Evolutionary conservation across 2,113 vertebrate species (phyloP), one percentile per base, ranked within the genome.

Genomic region (Oncorhynchus nerka): DNA sequence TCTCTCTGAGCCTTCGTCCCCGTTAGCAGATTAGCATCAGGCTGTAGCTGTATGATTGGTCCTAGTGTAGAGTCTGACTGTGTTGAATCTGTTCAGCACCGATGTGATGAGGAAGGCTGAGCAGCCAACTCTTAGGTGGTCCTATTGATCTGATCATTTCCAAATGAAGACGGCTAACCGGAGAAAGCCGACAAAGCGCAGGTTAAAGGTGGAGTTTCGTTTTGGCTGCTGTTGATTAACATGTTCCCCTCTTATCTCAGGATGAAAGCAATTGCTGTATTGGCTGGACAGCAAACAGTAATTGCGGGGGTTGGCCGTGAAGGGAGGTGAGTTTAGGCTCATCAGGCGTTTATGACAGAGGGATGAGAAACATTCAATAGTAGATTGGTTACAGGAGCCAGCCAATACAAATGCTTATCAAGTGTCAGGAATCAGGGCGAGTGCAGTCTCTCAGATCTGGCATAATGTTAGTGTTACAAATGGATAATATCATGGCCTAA

Each of bases 101-200:
- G 80, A 79, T 45, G 49, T 13, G 67, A 70, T n/a, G 84, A 79
- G 83, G 77, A 16, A 19, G 22, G 57, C 30, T 78, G 79, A 76
- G 80, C 85, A 75, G 87, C 80, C 77, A 79, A 83, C 88, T 85
- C 81, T 90, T 87, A 89, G 87, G 85, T 90, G 87, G 81, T 73
- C 71, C 62, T 85, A 90, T 89, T 85, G 90, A 90, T 87, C 90
- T 84, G 90, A 86, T 90, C 90, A 87, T 88, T 87, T 78, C 75
- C 90, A 71, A 62, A 76, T 74, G 83, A 86, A 82, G 74, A 62
- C 77, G 78, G 79, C 77, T 85, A 22, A 65, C 24, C 75, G 82
- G 86, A 80, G 83, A 83, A 81, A 64, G 77, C 71, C 51, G 55
- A 73, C 78, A 49, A 81, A 39, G 34, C 8, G 8, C 3, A 3